Evolutionary conservation across 1,140 invertebrate species (phyloP), one percentile per base, ranked within the genome.

Genomic region (Asobara japonica): DNA sequence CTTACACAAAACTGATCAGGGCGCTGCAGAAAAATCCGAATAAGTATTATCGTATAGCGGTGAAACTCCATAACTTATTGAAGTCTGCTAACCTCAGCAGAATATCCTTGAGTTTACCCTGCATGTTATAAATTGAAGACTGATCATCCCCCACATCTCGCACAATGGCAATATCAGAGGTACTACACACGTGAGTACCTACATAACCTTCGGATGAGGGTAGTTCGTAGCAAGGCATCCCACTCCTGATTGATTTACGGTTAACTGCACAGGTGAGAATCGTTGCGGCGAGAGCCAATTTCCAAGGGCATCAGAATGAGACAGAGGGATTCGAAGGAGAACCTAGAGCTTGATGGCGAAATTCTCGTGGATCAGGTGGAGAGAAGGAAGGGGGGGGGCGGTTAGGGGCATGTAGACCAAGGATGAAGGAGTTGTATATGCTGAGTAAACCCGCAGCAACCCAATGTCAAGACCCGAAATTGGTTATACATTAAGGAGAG

Each of bases 191-290:
- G 41, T 6, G 41, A 45, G 20, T 18, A 48, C 25, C 36, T 33
- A 64, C 61, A 64, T 31, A 71, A 45, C 69, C 68, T 51, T 31
- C 45, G 69, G 71, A 71, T 68, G 65, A 64, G 71, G 65, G 69
- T 30, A 65, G 51, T 10, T 25, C 20, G 25, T 18, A 56, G 38
- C 51, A 38, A 30, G 22, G 65, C 61, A 27, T 71, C 67, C 56
- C 62, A 25, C n/a, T 71, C 69, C 38, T 75, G 70, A 75, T 76
- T 76, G 77, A 79, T 79, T 77, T 79, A 77, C 70, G 69, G 67
- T 62, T 62, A 72, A 72, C 76, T 38, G 74, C 70, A 72, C 74
- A 77, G 74, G 74, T 79, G 74, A 77, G 74, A 75, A 77, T 73
- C 61, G 71, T 77, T 79, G 78, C 72, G 70, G 74, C 68, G 30